Base-by-base conservation (phyloP, 2,797 vertebrate species). In the Semotilus atromaculatus region DNA sequence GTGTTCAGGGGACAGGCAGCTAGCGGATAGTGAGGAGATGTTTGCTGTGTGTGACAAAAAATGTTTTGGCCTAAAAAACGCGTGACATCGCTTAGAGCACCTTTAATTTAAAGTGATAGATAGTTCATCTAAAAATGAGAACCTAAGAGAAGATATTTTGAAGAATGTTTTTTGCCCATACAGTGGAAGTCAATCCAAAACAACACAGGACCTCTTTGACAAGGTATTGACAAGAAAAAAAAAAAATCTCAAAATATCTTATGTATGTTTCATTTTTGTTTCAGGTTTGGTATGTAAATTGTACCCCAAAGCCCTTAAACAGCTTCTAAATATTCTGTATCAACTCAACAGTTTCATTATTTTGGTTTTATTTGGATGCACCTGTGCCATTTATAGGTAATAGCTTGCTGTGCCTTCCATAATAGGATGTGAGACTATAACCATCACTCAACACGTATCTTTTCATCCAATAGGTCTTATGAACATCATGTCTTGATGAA, bases 401-500 rank as follows among this genome's bases (percentile, higher is more conserved):
- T 23, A 6, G 40, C 34, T 55, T 51, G 14, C 19, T 70, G 74
- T 70, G 38, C 19, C 38, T 83, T 26, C 48, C 82, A 23, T 43
- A 38, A 51, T 19, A 75, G 34, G 48, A 58, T 58, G 23, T 11
- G 72, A 67, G 71, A 68, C 21, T 34, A 19, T 40, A 43, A 34
- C 14, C 29, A 72, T 48, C 7, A 62, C 36, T 38, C 74, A 71
- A 70, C 38, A 26, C 51, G 16, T 38, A 68, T 67, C 48, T 58
- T 68, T 68, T 68, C 45, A 55, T 77, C n/a, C 73, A 58, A 3
- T 76, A 58, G 53, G 16, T 68, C 29, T 14, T 51, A 55, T 62
- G n/a, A 31, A 79, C 78, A 80, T 79, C 51, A 75, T 55, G 14
- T 18, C 60, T 67, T 48, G 14, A n/a, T 75, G 43, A 64, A 85